Evolutionary conservation across 2,888 invertebrate genomes (phyloP).

Genomic region (Eudemis profundana): DNA sequence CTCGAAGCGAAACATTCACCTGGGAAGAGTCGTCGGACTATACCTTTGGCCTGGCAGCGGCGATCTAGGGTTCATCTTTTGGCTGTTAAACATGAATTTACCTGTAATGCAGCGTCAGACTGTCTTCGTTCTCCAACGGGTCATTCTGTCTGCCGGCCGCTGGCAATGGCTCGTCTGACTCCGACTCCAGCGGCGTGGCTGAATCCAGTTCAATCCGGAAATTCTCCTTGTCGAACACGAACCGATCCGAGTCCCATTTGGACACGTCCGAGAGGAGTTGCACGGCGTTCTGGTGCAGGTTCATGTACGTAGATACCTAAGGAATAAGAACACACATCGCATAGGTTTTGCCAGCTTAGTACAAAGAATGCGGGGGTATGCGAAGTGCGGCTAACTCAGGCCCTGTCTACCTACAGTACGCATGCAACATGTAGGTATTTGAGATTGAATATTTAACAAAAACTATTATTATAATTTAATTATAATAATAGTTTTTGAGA

Average conservation of each 20-base stretch:
- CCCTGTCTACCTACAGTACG: no score
- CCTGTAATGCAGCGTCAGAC: constrained; percentile 80
- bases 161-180: constrained; percentile 80
- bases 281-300: constrained; percentile 84
- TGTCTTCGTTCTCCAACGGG: constrained; percentile 80
- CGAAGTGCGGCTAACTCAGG: no score
- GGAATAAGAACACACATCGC: constrained; percentile 37
- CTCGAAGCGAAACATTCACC: no score
- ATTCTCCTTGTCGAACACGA: constrained; percentile 84
- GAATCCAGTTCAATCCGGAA: constrained; percentile 82
- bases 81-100: constrained; percentile 51
- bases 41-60: no score
- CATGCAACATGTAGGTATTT: no score
- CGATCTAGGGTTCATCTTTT: no score
- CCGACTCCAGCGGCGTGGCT: constrained; percentile 75
- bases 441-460: no score
- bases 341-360: no score
- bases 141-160: constrained; percentile 72
- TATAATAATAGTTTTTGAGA: no score
- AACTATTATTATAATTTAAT: no score
- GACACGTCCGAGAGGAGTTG: constrained; percentile 84
- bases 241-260: constrained; percentile 83
- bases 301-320: constrained; percentile 84
- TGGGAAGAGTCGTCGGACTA: no score
- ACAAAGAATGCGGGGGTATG: no score